phyloP scores from a whole-genome alignment of 2,888 invertebrate species.

The Acrobasis suavella region DNA sequence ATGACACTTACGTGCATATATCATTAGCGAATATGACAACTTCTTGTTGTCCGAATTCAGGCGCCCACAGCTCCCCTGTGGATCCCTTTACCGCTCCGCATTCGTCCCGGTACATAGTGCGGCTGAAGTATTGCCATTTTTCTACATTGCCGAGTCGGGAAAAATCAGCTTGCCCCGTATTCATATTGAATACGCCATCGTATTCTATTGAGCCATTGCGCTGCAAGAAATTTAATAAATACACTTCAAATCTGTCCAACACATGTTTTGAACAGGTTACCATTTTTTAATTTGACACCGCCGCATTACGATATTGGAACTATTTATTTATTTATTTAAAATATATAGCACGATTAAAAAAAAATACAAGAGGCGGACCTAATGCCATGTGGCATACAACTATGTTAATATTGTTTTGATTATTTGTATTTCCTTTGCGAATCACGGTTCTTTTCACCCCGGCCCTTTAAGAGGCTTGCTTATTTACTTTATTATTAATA shows the following conservation, averaged over 20 bases:
- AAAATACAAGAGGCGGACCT: too few relatives aligned
- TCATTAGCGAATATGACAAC: conserved; percentile 88
- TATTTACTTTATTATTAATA: too few relatives aligned
- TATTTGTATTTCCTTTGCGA: too few relatives aligned
- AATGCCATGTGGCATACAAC: too few relatives aligned
- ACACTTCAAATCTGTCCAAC: background rate
- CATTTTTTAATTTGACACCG: too few relatives aligned
- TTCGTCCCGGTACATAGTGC: conserved; percentile 81
- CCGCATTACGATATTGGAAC: too few relatives aligned
- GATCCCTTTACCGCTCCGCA: conserved; percentile 89
- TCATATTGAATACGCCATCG: conserved; percentile 90
- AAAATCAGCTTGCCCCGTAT: conserved; percentile 87
- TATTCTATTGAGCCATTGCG: conserved; percentile 87
- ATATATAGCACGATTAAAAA: too few relatives aligned
- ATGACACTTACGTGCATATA: conserved; percentile 87
- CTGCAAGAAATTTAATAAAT: conserved; percentile 67
- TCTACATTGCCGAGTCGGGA: conserved; percentile 85
- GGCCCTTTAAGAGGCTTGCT: too few relatives aligned
- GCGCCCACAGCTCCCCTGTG: conserved; percentile 92
- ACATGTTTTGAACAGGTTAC: too few relatives aligned
- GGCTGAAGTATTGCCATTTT: conserved; percentile 85
- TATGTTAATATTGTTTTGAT: too few relatives aligned
- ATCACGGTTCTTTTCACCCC: too few relatives aligned
- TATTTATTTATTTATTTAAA: too few relatives aligned
- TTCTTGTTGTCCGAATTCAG: conserved; percentile 79